Evolutionary conservation across 2,888 invertebrate genomes (phyloP), one percentile per base, ranked within the genome.

Genomic region (Toxonevra muliebris): DNA sequence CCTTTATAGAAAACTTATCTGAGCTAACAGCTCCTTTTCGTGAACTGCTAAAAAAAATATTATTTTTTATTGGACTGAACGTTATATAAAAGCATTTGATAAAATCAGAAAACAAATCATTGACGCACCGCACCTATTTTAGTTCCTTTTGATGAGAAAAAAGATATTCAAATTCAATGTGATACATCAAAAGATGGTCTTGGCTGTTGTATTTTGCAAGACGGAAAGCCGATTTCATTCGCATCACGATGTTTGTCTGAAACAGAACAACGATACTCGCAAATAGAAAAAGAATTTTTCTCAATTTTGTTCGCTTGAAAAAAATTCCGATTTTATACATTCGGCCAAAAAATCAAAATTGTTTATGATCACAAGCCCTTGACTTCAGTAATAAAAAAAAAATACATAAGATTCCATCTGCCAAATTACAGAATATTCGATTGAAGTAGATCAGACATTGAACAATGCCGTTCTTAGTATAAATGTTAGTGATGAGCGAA

Each of bases 251-350:
- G 52, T 45, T 50, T 69, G n/a, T 55, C 55, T 40, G 20, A 30
- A 20, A 2, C 55, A 4, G 55, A 55, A 40, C 20, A 55, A 55
- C 20, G 9, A 15, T 55, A 57, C 20, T 40, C 55, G 43, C 57
- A 62, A 62, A 63, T 58, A 54, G 73, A 75, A 61, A 74, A 74
- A 59, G 74, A 72, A 65, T 50, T 73, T 9, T 52, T 75, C n/a
- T 64, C 71, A 13, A 64, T 75, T 61, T 45, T n/a, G n/a, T n/a
- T n/a, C n/a, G n/a, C n/a, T n/a, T n/a, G n/a, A n/a, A n/a, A n/a
- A n/a, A n/a, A n/a, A 60, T 48, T 74, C 71, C 59, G 64, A 19
- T 57, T 54, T 43, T 73, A 61, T 52, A 41, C 19, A 20, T 54
- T 58, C 50, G 65, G 65, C 2, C 2, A 58, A 20, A n/a, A 43